Evolutionary conservation across 2,888 invertebrate genomes (phyloP).

Genomic region (Tubiluchus corallicola): DNA sequence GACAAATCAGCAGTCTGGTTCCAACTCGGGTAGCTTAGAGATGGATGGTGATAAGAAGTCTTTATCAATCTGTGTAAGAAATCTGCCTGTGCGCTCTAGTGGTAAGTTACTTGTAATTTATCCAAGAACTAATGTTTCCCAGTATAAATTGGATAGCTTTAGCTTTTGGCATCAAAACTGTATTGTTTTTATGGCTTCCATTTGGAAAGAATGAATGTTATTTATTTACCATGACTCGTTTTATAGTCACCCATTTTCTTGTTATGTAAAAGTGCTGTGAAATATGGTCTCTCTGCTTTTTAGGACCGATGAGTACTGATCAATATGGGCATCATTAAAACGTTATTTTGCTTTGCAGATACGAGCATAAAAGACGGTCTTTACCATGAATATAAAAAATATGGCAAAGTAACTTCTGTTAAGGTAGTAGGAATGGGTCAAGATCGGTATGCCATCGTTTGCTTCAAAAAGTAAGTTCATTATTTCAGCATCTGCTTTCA

Average conservation of each 20-base stretch:
- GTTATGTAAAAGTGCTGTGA: too few relatives aligned
- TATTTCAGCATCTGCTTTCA: conserved; percentile 2
- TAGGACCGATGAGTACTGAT: too few relatives aligned
- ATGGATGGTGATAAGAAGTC: conserved; percentile 46
- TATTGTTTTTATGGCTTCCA: too few relatives aligned
- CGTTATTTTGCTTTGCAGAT: conserved; percentile 41
- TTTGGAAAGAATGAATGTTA: too few relatives aligned
- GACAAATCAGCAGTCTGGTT: not conserved
- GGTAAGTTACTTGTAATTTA: conserved; percentile 22
- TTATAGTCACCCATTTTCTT: too few relatives aligned
- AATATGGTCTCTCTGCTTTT: too few relatives aligned
- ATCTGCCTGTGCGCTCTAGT: conserved; percentile 62
- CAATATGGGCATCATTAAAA: too few relatives aligned
- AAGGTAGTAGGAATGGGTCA: conserved; percentile 77
- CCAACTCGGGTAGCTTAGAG: not conserved
- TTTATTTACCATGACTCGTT: too few relatives aligned
- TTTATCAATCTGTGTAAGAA: conserved; percentile 71
- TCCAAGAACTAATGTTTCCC: too few relatives aligned
- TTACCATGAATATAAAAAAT: conserved; percentile 96
- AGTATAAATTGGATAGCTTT: too few relatives aligned
- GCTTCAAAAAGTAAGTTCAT: conserved; percentile 61
- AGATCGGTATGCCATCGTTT: conserved; percentile 79
- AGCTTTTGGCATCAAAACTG: too few relatives aligned
- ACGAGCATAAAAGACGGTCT: conserved; percentile 90
- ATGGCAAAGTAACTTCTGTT: conserved; percentile 89